Conservation (phyloP, 2,113 vertebrate genomes). For the Thomomys bottae region DNA sequence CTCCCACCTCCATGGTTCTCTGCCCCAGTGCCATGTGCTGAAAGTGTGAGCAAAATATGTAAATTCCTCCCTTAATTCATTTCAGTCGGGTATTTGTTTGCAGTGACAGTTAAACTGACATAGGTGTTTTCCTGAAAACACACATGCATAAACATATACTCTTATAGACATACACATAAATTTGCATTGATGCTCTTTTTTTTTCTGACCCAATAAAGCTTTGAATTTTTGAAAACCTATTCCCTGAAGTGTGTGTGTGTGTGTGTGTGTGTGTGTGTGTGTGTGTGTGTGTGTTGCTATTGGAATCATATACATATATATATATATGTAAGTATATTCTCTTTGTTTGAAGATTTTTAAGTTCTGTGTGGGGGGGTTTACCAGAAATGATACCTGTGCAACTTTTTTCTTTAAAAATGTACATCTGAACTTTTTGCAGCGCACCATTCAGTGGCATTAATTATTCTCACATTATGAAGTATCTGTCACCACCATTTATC, state of each 20-base stretch:
- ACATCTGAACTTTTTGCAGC: background rate
- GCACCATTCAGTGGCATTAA: background rate
- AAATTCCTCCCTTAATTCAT: too few species aligned
- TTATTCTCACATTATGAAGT: too few species aligned
- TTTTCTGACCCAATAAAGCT: background rate
- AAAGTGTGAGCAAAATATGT: too few species aligned
- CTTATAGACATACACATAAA: background rate
- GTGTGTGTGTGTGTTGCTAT: too few species aligned
- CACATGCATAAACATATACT: background rate
- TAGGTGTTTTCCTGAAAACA: background rate
- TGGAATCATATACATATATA: too few species aligned
- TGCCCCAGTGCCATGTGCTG: too few species aligned
- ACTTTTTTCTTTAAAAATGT: background rate
- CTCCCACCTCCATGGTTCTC: too few species aligned
- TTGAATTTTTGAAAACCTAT: slow-evolving; percentile 8
- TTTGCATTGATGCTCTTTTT: background rate
- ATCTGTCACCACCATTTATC: background rate
- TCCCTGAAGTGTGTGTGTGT: too few species aligned
- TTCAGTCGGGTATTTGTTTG: too few species aligned
- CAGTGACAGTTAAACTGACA: too few species aligned
- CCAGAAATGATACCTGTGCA: background rate
- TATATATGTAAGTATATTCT: background rate
- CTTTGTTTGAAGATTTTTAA: background rate
- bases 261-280: too few species aligned
- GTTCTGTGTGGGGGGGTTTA: too few species aligned